These are phyloP conservation scores for Oxystoma pomonae DNA, from an alignment of 2,888 invertebrate species.

Conservation along the genomic window DNA sequence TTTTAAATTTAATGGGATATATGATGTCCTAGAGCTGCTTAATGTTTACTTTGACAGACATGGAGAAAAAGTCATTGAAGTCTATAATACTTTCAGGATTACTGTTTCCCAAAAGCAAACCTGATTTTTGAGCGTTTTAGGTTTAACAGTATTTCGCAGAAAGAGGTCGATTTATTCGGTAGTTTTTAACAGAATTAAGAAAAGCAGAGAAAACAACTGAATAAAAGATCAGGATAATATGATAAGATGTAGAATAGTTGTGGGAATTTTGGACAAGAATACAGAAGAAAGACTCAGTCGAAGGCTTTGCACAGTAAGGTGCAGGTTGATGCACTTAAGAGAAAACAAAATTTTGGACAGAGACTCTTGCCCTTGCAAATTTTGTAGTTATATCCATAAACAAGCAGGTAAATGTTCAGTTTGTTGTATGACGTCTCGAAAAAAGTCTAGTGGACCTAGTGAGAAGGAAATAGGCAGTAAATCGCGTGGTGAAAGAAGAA, in stretches of 20 bases:
- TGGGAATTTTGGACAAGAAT: not conserved
- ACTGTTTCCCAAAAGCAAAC: slow-evolving; percentile 15
- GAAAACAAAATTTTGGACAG: not conserved
- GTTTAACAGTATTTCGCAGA: slow-evolving; percentile 21
- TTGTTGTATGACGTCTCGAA: not conserved
- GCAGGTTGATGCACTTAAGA: not conserved
- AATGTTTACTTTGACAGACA: too few species aligned
- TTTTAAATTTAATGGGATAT: too few species aligned
- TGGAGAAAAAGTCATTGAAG: too few species aligned
- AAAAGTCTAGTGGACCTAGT: too few species aligned
- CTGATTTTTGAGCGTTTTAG: slow-evolving; percentile 15
- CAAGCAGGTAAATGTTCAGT: not conserved
- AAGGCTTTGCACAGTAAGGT: slow-evolving; percentile 14
- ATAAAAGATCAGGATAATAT: not conserved
- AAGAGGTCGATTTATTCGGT: not conserved
- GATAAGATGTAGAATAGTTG: not conserved
- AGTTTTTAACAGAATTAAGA: not conserved
- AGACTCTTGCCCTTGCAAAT: not conserved
- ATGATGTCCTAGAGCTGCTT: too few species aligned
- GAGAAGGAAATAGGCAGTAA: not conserved
- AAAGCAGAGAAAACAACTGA: not conserved
- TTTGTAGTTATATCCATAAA: slow-evolving; percentile 3
- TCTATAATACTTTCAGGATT: too few species aligned
- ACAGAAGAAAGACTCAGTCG: not conserved
- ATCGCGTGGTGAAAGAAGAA: not conserved